Conservation (phyloP, 2,888 invertebrate genomes). For the Agrotis exclamationis region DNA sequence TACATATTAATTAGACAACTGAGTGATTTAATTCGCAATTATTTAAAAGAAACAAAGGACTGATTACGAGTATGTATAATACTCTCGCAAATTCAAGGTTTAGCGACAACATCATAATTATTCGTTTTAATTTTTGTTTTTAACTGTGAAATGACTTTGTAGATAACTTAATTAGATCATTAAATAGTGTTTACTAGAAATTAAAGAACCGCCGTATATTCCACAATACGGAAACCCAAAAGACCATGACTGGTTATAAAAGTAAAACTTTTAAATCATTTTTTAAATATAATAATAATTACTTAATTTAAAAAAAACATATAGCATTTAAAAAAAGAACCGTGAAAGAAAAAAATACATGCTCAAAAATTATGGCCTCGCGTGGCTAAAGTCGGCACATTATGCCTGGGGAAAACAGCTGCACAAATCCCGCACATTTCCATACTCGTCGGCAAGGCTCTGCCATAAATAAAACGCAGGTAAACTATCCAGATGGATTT, state of each 20-base stretch:
- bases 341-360: background rate
- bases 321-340: background rate
- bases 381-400: constrained; percentile 24
- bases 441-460: constrained; percentile 35
- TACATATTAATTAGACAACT: constrained; percentile 4
- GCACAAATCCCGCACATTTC: constrained; percentile 46
- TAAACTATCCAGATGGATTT: constrained; percentile 50
- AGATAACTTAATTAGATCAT: too few species aligned
- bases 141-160: too few species aligned
- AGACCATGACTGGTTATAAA: background rate
- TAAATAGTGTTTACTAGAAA: background rate
- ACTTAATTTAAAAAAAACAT: background rate
- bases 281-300: too few species aligned
- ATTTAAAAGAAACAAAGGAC: background rate
- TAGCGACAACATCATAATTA: background rate
- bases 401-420: constrained; percentile 9
- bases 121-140: too few species aligned
- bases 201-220: background rate
- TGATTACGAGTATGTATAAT: too few species aligned
- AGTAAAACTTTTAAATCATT: background rate
- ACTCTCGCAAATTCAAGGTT: background rate
- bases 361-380: constrained; percentile 3
- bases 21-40: background rate
- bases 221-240: too few species aligned
- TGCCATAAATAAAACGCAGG: constrained; percentile 36